Percentiles rank a stretch among this genome's conserved stretches.
Conservation (phyloP, 2,113 vertebrate species). For the Vidua macroura region DNA sequence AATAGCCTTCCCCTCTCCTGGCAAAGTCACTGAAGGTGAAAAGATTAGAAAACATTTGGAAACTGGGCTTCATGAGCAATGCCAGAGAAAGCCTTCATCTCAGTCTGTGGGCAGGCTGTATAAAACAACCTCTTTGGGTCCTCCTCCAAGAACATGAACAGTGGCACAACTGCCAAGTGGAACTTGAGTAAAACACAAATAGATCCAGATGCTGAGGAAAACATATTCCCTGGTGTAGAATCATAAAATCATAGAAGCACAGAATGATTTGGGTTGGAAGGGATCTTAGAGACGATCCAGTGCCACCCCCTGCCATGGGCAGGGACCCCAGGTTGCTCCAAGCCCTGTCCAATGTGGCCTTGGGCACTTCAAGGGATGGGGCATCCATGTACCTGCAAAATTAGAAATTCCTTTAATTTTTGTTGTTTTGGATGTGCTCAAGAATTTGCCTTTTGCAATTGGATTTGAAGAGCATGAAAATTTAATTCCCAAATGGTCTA, state of each 20-base stretch:
- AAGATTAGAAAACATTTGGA: neutral
- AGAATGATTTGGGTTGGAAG: neutral
- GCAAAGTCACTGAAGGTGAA: neutral
- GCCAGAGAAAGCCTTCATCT: neutral
- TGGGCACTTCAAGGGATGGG: neutral
- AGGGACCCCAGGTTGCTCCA: neutral
- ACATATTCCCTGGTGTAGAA: neutral
- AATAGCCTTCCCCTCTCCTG: neutral
- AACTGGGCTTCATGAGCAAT: neutral
- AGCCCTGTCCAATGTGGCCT: neutral
- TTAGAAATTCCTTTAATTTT: neutral
- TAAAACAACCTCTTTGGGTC: neutral
- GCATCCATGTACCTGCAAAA: neutral
- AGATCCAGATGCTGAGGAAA: neutral
- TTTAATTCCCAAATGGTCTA: neutral
- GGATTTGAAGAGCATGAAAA: neutral
- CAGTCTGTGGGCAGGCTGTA: neutral
- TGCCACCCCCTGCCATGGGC: neutral
- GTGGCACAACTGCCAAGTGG: neutral
- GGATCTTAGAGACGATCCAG: neutral
- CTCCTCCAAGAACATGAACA: neutral
- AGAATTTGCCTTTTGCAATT: neutral
- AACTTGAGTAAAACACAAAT: neutral
- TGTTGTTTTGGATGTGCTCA: neutral
- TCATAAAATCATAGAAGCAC: neutral